These are phyloP conservation scores for Phylloscopus whistleri DNA, from an alignment of 2,113 vertebrate genomes.

Conservation along the genomic window DNA sequence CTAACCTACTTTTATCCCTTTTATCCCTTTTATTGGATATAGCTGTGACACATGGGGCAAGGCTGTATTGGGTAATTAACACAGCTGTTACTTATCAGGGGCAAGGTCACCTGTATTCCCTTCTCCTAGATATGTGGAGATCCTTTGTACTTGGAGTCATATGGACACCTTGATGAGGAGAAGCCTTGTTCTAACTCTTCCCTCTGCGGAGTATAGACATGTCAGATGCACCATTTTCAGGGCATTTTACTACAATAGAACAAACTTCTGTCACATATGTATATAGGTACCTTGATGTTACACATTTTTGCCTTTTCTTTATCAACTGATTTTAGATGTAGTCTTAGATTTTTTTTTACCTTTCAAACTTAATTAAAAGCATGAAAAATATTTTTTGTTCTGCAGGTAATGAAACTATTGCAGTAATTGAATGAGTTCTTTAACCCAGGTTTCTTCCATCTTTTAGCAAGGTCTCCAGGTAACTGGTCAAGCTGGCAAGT, in stretches of 20 bases:
- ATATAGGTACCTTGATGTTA: background rate
- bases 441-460: background rate
- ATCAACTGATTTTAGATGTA: background rate
- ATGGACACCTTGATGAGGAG: background rate
- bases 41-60: background rate
- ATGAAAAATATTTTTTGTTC: background rate
- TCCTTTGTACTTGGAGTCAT: background rate
- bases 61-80: background rate
- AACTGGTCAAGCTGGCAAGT: background rate
- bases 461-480: background rate
- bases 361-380: background rate
- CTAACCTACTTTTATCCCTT: background rate
- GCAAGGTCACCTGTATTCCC: background rate
- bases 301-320: background rate
- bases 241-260: background rate
- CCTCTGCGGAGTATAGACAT: accelerated
- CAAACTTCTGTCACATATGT: background rate
- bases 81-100: background rate
- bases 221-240: background rate
- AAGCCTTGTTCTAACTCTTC: background rate
- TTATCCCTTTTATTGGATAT: background rate
- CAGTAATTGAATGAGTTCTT: background rate
- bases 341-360: background rate
- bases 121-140: background rate
- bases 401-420: background rate